Percentiles rank a stretch among this genome's conserved stretches.
Evolutionary conservation across 1,140 invertebrate genomes (phyloP).

Genomic region (Hestina assimilis): DNA sequence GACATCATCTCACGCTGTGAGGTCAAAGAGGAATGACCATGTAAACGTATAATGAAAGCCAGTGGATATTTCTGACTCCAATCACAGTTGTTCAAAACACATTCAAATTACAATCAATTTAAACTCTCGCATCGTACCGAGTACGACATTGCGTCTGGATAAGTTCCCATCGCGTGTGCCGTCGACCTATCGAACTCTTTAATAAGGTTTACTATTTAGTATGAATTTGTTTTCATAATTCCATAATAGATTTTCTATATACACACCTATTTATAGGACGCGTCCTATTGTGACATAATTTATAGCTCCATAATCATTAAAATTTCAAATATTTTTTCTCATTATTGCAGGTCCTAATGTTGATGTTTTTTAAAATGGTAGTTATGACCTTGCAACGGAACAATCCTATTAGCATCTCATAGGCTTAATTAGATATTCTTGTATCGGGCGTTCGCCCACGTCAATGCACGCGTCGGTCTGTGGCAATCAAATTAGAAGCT

Average conservation of each 20-base stretch:
- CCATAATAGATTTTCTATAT: constrained; percentile 10
- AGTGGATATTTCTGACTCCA: constrained; percentile 63
- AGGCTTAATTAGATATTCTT: constrained; percentile 63
- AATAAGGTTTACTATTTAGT: constrained; percentile 41
- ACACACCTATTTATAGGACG: not conserved
- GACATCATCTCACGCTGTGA: constrained; percentile 42
- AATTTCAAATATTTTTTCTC: no score
- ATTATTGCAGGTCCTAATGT: no score
- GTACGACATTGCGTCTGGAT: constrained; percentile 58
- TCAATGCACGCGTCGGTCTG: constrained; percentile 41
- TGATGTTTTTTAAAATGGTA: no score
- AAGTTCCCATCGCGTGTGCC: constrained; percentile 59
- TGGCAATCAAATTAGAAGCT: constrained; percentile 67
- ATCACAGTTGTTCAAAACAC: constrained; percentile 66
- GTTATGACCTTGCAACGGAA: constrained; percentile 39
- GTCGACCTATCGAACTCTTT: constrained; percentile 45
- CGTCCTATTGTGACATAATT: not conserved
- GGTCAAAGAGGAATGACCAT: constrained; percentile 76
- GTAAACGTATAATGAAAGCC: constrained; percentile 63
- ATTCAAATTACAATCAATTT: constrained; percentile 74
- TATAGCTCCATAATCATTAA: no score
- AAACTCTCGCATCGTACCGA: constrained; percentile 52
- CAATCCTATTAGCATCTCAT: constrained; percentile 57
- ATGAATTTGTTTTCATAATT: constrained; percentile 24
- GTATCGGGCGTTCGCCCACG: constrained; percentile 51